A percentile compares a stretch with the other conserved stretches of the same genome.
These are phyloP conservation scores for Mimas tiliae DNA, from an alignment of 2,888 invertebrate species.

Conservation along the genomic window DNA sequence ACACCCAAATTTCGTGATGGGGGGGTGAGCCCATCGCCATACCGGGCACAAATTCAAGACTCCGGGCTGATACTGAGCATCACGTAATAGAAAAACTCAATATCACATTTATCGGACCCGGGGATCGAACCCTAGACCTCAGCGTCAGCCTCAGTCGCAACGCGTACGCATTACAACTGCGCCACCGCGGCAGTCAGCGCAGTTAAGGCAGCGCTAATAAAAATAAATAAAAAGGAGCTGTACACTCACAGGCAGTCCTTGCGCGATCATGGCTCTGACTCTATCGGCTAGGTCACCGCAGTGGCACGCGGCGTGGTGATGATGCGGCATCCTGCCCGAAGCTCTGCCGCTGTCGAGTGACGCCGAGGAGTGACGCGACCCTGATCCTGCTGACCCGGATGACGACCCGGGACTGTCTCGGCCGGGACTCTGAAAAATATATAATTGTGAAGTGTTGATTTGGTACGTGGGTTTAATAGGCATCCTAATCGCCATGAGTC, in stretches of 20 bases:
- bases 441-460: background rate
- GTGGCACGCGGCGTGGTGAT: conserved; percentile 90
- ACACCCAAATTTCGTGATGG: no score
- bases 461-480: background rate
- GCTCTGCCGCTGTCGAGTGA: conserved; percentile 96
- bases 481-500: background rate
- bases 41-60: no score
- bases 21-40: no score
- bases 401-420: conserved; percentile 96
- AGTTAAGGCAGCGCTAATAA: no score
- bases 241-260: conserved; percentile 89
- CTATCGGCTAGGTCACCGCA: conserved; percentile 91
- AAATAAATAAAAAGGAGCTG: no score
- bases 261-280: conserved; percentile 86
- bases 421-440: conserved; percentile 90
- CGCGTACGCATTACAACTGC: no score
- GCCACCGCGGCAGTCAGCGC: no score
- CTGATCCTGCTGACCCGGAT: conserved; percentile 93
- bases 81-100: no score
- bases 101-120: no score
- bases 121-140: no score
- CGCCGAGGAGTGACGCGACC: conserved; percentile 95
- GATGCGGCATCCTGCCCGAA: conserved; percentile 90
- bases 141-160: no score
- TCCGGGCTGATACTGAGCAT: no score